Percentiles rank a stretch among this genome's conserved stretches.
Evolutionary conservation across 2,888 invertebrate species (phyloP).

Genomic region (Hetaerina titia): DNA sequence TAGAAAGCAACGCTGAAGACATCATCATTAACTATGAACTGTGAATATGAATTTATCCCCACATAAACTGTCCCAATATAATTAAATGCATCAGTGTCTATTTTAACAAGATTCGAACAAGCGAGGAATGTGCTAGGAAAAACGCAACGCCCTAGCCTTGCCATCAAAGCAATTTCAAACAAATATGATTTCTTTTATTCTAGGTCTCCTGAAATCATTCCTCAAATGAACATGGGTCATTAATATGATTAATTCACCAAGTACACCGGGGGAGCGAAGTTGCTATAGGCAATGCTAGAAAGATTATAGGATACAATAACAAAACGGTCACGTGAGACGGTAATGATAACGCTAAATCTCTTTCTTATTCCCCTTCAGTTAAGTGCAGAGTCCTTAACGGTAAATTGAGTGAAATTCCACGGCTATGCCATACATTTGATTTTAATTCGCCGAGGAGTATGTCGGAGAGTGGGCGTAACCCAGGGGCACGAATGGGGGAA

Average conservation of each 20-base stretch:
- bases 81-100: background rate
- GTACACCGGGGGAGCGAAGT: background rate
- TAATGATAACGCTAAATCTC: background rate
- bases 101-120: background rate
- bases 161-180: background rate
- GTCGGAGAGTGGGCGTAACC: background rate
- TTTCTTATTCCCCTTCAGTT: background rate
- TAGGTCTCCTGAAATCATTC: background rate
- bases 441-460: background rate
- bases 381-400: background rate
- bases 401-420: background rate
- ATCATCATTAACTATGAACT: background rate
- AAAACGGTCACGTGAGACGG: background rate
- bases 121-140: background rate
- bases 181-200: background rate
- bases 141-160: background rate
- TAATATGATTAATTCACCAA: background rate
- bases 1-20: background rate
- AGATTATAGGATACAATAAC: background rate
- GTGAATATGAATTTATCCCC: background rate
- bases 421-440: background rate
- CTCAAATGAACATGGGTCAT: background rate
- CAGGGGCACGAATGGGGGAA: background rate
- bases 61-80: background rate
- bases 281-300: background rate